Evolutionary conservation across 2,888 invertebrate genomes (phyloP).

Genomic region (Ernsta delagoae): DNA sequence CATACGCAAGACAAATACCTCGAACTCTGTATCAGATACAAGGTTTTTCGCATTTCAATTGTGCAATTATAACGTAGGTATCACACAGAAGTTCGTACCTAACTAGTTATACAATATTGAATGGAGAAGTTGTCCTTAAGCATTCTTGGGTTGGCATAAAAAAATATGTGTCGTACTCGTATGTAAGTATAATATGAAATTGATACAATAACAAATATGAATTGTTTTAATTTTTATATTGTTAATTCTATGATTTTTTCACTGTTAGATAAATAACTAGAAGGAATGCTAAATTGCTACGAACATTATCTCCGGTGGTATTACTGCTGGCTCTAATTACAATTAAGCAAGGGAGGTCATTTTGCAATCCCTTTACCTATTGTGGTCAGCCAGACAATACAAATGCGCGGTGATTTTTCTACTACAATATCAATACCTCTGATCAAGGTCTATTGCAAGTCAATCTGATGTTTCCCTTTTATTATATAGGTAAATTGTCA

Average conservation of each 20-base stretch:
- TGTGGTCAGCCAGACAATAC: conserved; percentile 16
- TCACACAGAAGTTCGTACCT: conserved; percentile 18
- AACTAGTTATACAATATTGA: conserved; percentile 43
- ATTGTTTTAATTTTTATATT: too few species aligned
- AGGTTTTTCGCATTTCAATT: conserved; percentile 14
- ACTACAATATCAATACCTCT: background rate
- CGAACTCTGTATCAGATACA: background rate
- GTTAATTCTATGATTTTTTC: too few species aligned
- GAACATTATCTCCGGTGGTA: conserved; percentile 51
- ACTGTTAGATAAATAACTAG: background rate
- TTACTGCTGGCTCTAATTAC: conserved; percentile 54
- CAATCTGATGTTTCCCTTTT: background rate
- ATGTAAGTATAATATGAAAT: too few species aligned
- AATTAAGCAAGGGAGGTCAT: conserved; percentile 44
- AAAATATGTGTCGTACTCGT: too few species aligned
- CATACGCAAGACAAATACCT: conserved; percentile 25
- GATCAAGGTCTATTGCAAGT: background rate
- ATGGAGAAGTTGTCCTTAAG: background rate
- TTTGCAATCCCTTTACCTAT: conserved; percentile 34
- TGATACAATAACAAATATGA: too few species aligned
- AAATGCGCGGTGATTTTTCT: conserved; percentile 1
- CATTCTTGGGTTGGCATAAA: background rate
- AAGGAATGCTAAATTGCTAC: conserved; percentile 61
- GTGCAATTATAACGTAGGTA: conserved; percentile 1
- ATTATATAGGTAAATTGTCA: background rate